Evolutionary conservation across 1,140 invertebrate species (phyloP), one percentile per base, ranked within the genome.

Genomic region (Gonioctena quinquepunctata): DNA sequence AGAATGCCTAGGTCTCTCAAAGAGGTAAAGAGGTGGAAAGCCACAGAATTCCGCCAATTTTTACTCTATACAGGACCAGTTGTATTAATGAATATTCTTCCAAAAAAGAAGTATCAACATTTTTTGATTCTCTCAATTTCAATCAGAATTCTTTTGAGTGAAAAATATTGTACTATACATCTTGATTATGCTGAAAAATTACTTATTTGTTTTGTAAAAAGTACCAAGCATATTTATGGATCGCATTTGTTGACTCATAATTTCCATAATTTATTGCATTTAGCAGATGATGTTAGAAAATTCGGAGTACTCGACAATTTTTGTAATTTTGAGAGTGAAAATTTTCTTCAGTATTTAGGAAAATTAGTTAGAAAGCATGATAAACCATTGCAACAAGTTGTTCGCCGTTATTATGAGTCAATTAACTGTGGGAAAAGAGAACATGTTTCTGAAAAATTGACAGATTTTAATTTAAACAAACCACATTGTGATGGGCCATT

Each of bases 31-130:
- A 60, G 69, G 11, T 84, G 77, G 77, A 83, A 83, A 75, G 79
- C 79, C 1, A 79, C 81, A 8, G 80, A 84, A 70, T 77, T 78
- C 22, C 63, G 75, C 5, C 69, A 73, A 21, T 81, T 82, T 68
- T 71, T 82, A 11, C 60, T 81, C 33, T 83, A 83, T 65, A 68
- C 69, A 22, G 76, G 73, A 8, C 63, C 69, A 19, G 28, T 70
- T 25, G 54, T 52, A 11, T 57, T 70, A 5, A 18, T 59, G n/a
- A 18, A n/a, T 33, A 48, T 49, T 26, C 19, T 73, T 5, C 18
- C 21, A 48, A 8, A 57, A 16, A 18, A 18, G 18, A 62, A 52
- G n/a, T 70, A 67, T 28, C 23, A 66, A 4, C 56, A 66, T 64
- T 70, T 73, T 50, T 13, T 73, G 23, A 13, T 50, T 11, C 59